Evolutionary conservation across 2,113 vertebrate genomes (phyloP).

Genomic region (Crotalus viridis): DNA sequence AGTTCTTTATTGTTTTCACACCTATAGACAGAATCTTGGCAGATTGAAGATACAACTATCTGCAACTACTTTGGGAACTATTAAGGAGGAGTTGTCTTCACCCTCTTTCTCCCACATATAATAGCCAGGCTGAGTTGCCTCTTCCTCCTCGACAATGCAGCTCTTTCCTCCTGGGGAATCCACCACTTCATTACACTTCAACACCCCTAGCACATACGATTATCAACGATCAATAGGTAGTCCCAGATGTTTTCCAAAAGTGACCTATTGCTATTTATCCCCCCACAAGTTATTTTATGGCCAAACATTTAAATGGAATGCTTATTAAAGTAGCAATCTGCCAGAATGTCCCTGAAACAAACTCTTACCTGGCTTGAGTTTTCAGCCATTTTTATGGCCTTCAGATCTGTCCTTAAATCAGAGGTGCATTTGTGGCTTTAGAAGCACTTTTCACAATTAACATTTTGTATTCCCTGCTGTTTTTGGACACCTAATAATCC

Average conservation of each 20-base stretch:
- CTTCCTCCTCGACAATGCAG: not conserved
- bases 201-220: not conserved
- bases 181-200: not conserved
- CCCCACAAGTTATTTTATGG: not conserved
- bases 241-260: conserved; percentile 17
- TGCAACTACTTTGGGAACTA: not conserved
- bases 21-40: not conserved
- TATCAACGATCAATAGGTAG: not conserved
- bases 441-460: conserved; percentile 10
- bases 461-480: conserved; percentile 1
- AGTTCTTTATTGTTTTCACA: not conserved
- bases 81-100: not conserved
- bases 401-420: conserved; percentile 12
- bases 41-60: not conserved
- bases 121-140: not conserved
- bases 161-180: not conserved
- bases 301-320: conserved; percentile 42
- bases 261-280: not conserved
- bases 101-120: not conserved
- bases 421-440: conserved; percentile 5
- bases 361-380: conserved; percentile 13
- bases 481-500: conserved; percentile 3
- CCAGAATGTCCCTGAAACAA: conserved; percentile 19
- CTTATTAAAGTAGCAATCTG: conserved; percentile 36
- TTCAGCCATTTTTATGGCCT: not conserved